Evolutionary conservation across 2,113 vertebrate genomes (phyloP).

Genomic region (Nipponia nippon): DNA sequence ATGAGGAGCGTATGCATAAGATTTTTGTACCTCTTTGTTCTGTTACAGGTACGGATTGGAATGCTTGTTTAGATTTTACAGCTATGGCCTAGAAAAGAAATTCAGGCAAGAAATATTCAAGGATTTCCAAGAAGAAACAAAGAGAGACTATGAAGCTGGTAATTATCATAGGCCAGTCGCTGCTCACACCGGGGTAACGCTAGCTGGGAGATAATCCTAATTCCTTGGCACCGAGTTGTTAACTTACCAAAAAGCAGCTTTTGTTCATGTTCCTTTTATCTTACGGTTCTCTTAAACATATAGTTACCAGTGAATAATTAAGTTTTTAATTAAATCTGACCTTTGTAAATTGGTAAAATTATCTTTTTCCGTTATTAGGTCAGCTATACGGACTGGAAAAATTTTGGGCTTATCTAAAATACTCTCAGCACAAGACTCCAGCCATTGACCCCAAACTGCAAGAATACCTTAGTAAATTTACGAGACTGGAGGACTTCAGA

Average conservation of each 20-base stretch:
- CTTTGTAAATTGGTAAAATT: not conserved
- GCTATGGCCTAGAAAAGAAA: conserved; percentile 94
- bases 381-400: conserved; percentile 97
- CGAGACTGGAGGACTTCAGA: conserved; percentile 94
- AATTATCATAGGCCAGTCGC: conserved; percentile 36
- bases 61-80: conserved; percentile 97
- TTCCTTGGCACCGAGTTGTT: not conserved
- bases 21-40: not conserved
- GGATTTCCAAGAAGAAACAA: conserved; percentile 96
- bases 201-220: not conserved
- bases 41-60: conserved; percentile 90
- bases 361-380: conserved; percentile 73
- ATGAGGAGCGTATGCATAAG: accelerated
- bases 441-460: conserved; percentile 86
- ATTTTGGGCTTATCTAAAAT: conserved; percentile 98
- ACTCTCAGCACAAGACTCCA: conserved; percentile 84
- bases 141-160: conserved; percentile 94
- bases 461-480: conserved; percentile 88
- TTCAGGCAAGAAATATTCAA: conserved; percentile 92
- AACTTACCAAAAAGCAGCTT: not conserved
- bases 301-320: not conserved
- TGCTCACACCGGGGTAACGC: not conserved
- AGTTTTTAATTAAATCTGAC: not conserved
- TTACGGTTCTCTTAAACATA: not conserved
- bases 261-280: not conserved